Conservation (phyloP, 2,888 invertebrate species). For the Eupsilia transversa region DNA sequence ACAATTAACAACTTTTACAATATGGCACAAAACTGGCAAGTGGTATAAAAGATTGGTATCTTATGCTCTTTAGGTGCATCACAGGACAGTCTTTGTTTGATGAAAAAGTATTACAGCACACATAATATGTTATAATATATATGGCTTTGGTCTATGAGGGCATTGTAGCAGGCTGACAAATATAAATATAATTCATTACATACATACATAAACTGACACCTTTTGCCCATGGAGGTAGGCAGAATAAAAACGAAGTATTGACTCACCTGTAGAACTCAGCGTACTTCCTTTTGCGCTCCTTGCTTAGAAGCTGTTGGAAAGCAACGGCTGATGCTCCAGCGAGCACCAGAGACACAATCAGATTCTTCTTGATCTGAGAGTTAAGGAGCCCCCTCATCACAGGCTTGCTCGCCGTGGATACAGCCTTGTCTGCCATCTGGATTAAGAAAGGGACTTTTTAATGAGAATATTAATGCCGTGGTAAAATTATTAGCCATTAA, state of each 20-base stretch:
- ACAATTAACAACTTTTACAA: not conserved
- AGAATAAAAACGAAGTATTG: no score
- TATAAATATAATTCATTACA: no score
- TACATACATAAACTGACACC: no score
- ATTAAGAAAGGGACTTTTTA: not conserved
- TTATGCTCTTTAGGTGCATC: no score
- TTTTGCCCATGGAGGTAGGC: no score
- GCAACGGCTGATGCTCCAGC: slow-evolving; percentile 86
- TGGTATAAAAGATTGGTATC: not conserved
- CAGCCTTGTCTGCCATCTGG: slow-evolving; percentile 87
- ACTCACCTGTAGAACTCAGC: slow-evolving; percentile 95
- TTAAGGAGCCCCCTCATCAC: slow-evolving; percentile 93
- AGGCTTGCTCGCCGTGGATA: slow-evolving; percentile 88
- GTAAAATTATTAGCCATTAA: not conserved
- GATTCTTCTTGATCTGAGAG: slow-evolving; percentile 92
- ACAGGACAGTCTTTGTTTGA: no score
- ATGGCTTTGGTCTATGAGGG: no score
- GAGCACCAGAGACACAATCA: slow-evolving; percentile 89
- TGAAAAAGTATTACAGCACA: no score
- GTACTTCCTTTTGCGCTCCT: slow-evolving; percentile 92
- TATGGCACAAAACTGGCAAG: not conserved
- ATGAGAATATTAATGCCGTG: not conserved
- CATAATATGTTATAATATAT: no score
- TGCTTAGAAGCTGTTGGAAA: slow-evolving; percentile 90
- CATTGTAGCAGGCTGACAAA: no score